A percentile compares a stretch with the other conserved stretches of the same genome.
Conservation (phyloP, 2,888 invertebrate genomes). For the Limulus polyphemus region DNA sequence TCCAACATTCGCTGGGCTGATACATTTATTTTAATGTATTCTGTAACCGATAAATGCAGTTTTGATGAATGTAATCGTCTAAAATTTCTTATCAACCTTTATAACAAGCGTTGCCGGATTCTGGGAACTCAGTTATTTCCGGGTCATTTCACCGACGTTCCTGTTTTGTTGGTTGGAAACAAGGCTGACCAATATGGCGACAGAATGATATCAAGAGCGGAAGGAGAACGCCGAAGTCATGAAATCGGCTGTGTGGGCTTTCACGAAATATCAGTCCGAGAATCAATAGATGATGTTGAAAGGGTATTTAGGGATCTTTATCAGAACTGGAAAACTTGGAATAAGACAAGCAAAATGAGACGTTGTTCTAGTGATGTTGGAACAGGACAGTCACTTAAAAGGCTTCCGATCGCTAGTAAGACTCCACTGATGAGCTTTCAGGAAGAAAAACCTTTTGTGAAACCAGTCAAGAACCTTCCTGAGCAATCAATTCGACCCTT, state of each 20-base stretch:
- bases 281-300: slow-evolving; percentile 68
- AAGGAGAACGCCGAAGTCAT: slow-evolving; percentile 58
- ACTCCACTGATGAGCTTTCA: too few relatives aligned
- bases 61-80: slow-evolving; percentile 72
- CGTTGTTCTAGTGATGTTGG: slow-evolving; percentile 45
- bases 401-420: too few relatives aligned
- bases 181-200: slow-evolving; percentile 65
- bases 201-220: slow-evolving; percentile 54
- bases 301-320: slow-evolving; percentile 62
- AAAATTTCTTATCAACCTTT: slow-evolving; percentile 61
- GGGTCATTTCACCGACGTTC: slow-evolving; percentile 47
- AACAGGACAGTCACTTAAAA: background rate
- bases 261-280: slow-evolving; percentile 71
- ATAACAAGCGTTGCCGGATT: slow-evolving; percentile 54
- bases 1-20: slow-evolving; percentile 77
- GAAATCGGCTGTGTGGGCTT: slow-evolving; percentile 70
- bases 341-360: slow-evolving; percentile 52
- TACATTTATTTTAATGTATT: slow-evolving; percentile 72
- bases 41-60: slow-evolving; percentile 76
- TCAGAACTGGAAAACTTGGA: slow-evolving; percentile 59
- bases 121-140: slow-evolving; percentile 44
- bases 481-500: background rate
- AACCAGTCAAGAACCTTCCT: background rate
- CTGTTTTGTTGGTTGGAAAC: slow-evolving; percentile 68
- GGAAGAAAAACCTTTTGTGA: background rate